A percentile compares a stretch with the other conserved stretches of the same genome.
Evolutionary conservation across 2,888 invertebrate species (phyloP).

Genomic region (Drosophila kambysellisi): DNA sequence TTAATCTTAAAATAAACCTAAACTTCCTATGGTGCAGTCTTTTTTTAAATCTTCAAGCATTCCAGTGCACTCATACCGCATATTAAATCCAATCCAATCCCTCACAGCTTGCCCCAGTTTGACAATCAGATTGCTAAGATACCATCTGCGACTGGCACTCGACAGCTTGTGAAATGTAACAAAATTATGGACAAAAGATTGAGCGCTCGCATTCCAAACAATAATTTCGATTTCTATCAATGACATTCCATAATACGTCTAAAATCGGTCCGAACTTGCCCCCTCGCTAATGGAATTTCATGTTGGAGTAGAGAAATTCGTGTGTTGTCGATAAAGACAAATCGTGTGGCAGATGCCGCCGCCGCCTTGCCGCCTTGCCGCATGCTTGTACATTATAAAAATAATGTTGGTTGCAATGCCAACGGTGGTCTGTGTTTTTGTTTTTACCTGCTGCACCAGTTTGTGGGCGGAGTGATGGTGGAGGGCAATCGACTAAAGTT

Average conservation of each 20-base stretch:
- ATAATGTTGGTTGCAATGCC: conserved; percentile 79
- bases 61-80: neutral
- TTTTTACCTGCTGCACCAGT: conserved; percentile 16
- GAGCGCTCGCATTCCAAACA: conserved; percentile 20
- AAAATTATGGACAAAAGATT: conserved; percentile 26
- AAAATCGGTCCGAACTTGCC: conserved; percentile 23
- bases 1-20: neutral
- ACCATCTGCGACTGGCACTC: conserved; percentile 6
- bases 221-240: conserved; percentile 77
- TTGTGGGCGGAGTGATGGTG: neutral
- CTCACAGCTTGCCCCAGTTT: neutral
- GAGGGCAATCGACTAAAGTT: conserved; percentile 53
- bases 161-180: conserved; percentile 17
- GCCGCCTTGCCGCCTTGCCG: conserved; percentile 44
- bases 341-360: conserved; percentile 67
- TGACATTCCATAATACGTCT: conserved; percentile 49
- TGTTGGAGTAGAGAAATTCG: conserved; percentile 29
- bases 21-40: neutral
- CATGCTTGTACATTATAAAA: conserved; percentile 78
- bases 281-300: conserved; percentile 64
- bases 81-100: conserved; percentile 9
- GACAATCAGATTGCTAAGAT: conserved; percentile 18
- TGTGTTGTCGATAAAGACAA: conserved; percentile 69
- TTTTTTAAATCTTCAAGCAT: neutral
- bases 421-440: conserved; percentile 54